Conservation (phyloP, 2,888 invertebrate genomes). For the Cremastobaeus sp. region DNA sequence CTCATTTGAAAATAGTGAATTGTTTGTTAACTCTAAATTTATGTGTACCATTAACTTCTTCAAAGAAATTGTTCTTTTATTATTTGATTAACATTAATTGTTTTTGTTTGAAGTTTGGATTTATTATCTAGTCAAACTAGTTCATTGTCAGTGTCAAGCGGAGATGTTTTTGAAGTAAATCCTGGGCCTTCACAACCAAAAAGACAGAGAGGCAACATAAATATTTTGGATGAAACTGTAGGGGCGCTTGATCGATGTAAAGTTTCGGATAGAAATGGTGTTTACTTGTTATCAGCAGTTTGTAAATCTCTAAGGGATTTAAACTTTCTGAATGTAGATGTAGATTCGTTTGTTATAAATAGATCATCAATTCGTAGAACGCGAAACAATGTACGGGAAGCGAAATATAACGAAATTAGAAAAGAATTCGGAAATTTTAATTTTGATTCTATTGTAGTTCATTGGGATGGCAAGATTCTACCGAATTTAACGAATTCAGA, state of each 20-base stretch:
- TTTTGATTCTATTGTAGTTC: background rate
- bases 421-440: background rate
- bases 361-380: slow-evolving; percentile 5
- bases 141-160: too few relatives aligned
- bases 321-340: background rate
- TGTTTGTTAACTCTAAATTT: too few relatives aligned
- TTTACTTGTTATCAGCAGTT: slow-evolving; percentile 25
- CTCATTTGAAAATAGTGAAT: too few relatives aligned
- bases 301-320: slow-evolving; percentile 4
- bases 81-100: too few relatives aligned
- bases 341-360: background rate
- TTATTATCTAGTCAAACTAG: too few relatives aligned
- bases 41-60: too few relatives aligned
- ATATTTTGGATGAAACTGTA: slow-evolving; percentile 24
- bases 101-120: too few relatives aligned
- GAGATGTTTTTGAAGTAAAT: too few relatives aligned
- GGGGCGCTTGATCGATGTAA: slow-evolving; percentile 19
- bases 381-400: background rate
- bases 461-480: slow-evolving; percentile 18
- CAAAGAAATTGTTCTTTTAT: too few relatives aligned
- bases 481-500: background rate
- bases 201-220: background rate
- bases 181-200: slow-evolving; percentile 21
- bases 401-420: background rate
- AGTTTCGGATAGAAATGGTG: slow-evolving; percentile 28